These are phyloP conservation scores for Maniola hyperantus DNA, from an alignment of 2,888 invertebrate species.

Conservation along the genomic window DNA sequence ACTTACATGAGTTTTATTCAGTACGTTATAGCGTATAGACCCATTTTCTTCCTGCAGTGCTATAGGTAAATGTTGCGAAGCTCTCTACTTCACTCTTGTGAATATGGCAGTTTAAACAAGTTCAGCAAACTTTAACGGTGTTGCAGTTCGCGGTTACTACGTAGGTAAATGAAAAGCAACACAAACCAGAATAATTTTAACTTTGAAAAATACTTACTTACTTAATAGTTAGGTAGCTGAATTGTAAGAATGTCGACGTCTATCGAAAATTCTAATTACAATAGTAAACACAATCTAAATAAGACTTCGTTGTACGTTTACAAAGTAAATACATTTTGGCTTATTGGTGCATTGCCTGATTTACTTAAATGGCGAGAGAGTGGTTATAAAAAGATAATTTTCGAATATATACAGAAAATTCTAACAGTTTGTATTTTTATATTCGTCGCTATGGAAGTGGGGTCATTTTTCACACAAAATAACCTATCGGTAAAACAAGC, in stretches of 20 bases:
- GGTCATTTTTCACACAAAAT: conserved; percentile 48
- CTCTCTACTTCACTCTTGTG: no score
- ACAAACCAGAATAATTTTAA: background rate
- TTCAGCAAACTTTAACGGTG: no score
- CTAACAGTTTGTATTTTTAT: background rate
- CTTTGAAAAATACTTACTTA: background rate
- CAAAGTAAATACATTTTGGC: background rate
- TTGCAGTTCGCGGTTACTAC: no score
- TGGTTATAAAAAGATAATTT: background rate
- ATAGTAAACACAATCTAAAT: background rate
- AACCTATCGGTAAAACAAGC: conserved; percentile 43
- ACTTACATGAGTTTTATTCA: no score
- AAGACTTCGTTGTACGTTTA: background rate
- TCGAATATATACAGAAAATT: background rate
- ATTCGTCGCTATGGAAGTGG: conserved; percentile 46
- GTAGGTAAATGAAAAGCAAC: no score
- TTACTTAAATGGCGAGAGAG: background rate
- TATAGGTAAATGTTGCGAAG: no score
- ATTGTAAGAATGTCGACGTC: background rate
- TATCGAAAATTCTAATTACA: background rate
- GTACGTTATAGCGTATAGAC: no score
- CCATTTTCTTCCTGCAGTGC: no score
- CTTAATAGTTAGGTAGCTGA: no score
- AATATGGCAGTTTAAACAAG: no score
- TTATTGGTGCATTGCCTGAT: background rate